Evolutionary conservation across 2,797 vertebrate genomes (phyloP).

Genomic region (Vespertilio murinus): DNA sequence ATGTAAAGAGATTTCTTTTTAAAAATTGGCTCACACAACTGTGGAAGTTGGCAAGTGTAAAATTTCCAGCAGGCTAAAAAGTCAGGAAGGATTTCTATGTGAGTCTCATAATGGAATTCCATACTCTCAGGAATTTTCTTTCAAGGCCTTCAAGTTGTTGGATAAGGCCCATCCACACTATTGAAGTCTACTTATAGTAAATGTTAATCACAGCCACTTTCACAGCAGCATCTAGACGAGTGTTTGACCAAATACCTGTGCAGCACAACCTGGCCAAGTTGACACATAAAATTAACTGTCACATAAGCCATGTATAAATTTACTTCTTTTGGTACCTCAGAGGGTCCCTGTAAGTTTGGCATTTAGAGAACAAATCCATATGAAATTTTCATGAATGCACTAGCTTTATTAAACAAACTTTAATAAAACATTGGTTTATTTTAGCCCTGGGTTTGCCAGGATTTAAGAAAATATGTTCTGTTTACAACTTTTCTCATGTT

Average conservation of each 20-base stretch:
- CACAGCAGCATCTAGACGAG: neutral
- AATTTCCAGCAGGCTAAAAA: neutral
- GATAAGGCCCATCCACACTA: neutral
- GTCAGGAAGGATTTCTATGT: neutral
- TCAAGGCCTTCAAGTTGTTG: neutral
- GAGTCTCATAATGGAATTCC: neutral
- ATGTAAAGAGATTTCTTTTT: neutral
- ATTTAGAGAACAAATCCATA: slow-evolving; percentile 13
- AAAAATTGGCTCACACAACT: neutral
- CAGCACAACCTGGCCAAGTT: neutral
- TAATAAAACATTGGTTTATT: neutral
- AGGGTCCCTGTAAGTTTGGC: neutral
- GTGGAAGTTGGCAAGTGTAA: neutral
- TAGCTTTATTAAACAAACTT: slow-evolving; percentile 11
- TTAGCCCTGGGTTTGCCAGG: neutral
- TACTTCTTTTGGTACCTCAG: neutral
- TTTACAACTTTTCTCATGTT: neutral
- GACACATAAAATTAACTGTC: neutral
- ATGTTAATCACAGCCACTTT: neutral
- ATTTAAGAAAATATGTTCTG: neutral
- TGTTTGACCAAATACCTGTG: neutral
- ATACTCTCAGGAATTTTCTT: neutral
- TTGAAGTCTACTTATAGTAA: neutral
- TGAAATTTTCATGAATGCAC: neutral
- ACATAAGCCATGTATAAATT: neutral